Percentiles rank a stretch among this genome's conserved stretches.
Evolutionary conservation across 2,888 invertebrate species (phyloP).

Genomic region (Clusia tigrina): DNA sequence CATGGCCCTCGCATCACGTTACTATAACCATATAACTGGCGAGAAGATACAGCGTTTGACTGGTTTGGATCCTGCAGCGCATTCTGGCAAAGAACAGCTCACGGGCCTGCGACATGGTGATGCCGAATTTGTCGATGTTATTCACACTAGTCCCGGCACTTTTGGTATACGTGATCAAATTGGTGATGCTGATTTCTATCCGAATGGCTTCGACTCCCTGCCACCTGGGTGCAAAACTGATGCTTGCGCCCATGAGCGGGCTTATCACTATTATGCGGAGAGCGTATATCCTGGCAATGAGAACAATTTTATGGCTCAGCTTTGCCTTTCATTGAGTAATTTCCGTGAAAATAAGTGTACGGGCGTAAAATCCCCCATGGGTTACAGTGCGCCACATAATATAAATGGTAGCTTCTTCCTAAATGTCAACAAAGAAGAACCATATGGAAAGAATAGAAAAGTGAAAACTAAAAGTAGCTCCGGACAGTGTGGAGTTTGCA

Average conservation of each 20-base stretch:
- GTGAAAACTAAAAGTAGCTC: neutral
- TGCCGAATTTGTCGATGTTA: slow-evolving; percentile 56
- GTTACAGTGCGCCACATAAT: slow-evolving; percentile 37
- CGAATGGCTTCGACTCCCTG: slow-evolving; percentile 47
- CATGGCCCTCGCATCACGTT: slow-evolving; percentile 48
- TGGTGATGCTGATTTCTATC: slow-evolving; percentile 58
- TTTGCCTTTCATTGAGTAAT: slow-evolving; percentile 43
- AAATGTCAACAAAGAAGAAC: slow-evolving; percentile 39
- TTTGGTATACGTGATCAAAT: slow-evolving; percentile 44
- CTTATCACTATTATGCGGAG: slow-evolving; percentile 52
- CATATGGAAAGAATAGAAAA: slow-evolving; percentile 43
- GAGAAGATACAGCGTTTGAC: slow-evolving; percentile 52
- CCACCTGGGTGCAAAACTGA: slow-evolving; percentile 45
- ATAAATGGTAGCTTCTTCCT: slow-evolving; percentile 48
- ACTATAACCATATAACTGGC: slow-evolving; percentile 43
- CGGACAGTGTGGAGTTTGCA: slow-evolving; percentile 23
- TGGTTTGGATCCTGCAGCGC: slow-evolving; percentile 61
- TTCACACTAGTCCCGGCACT: slow-evolving; percentile 53
- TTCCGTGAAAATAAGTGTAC: slow-evolving; percentile 37
- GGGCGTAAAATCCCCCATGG: slow-evolving; percentile 42
- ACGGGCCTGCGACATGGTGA: slow-evolving; percentile 51
- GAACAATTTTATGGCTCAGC: slow-evolving; percentile 44
- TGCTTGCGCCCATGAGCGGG: slow-evolving; percentile 50
- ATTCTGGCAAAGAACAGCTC: slow-evolving; percentile 47
- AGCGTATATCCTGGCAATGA: slow-evolving; percentile 53